These are phyloP conservation scores for Blastobasis adustella DNA, from an alignment of 2,888 invertebrate species.

Conservation along the genomic window DNA sequence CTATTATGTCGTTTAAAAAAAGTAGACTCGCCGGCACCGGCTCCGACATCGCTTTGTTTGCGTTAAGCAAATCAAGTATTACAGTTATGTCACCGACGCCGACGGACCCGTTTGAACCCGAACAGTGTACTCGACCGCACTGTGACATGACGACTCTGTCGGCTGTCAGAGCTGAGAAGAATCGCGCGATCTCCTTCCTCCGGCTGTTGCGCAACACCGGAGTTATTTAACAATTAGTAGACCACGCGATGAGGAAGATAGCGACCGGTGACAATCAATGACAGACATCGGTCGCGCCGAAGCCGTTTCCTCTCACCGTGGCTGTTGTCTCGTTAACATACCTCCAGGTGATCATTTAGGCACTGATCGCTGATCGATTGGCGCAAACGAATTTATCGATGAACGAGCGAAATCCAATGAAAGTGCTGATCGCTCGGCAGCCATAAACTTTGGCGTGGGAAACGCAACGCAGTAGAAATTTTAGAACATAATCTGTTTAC, in stretches of 20 bases:
- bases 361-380: constrained; percentile 13
- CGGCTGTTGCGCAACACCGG: constrained; percentile 33
- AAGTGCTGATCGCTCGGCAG: constrained; percentile 32
- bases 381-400: constrained; percentile 14
- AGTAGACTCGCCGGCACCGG: constrained; percentile 25
- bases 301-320: constrained; percentile 28
- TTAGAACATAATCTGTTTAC: constrained; percentile 1
- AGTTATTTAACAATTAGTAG: constrained; percentile 52
- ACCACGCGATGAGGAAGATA: constrained; percentile 40
- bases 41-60: constrained; percentile 6
- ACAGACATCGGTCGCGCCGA: constrained; percentile 24
- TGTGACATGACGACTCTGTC: constrained; percentile 30
- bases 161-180: constrained; percentile 16
- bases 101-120: constrained; percentile 20
- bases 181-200: constrained; percentile 23
- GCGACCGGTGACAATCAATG: constrained; percentile 29
- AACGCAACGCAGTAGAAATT: constrained; percentile 18
- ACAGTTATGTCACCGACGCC: constrained; percentile 25
- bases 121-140: constrained; percentile 23
- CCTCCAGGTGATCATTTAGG: constrained; percentile 20
- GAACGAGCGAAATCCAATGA: constrained; percentile 32
- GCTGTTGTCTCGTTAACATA: constrained; percentile 39
- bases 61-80: no score
- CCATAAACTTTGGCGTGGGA: constrained; percentile 29
- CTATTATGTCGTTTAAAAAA: no score